Percentiles rank a stretch among this genome's conserved stretches.
phyloP scores from a whole-genome alignment of 2,113 vertebrate species.

The Colinus virginianus region DNA sequence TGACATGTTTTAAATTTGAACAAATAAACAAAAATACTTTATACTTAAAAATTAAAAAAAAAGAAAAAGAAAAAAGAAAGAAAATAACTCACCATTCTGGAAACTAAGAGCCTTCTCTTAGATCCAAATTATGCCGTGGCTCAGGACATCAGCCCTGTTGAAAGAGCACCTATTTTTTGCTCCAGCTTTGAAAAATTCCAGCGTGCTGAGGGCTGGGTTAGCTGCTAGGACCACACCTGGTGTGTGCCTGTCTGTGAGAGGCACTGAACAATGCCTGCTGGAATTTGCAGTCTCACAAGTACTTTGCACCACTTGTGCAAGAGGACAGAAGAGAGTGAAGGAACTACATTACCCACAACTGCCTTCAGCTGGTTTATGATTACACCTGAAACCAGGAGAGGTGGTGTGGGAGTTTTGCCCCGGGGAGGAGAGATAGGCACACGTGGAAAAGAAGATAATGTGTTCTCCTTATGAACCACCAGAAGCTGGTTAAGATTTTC shows the following conservation, averaged over 20 bases:
- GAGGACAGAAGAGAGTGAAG: not conserved
- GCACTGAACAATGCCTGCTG: constrained; percentile 46
- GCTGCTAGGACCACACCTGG: constrained; percentile 36
- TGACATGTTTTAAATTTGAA: not conserved
- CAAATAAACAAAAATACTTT: not conserved
- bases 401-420: constrained; percentile 66
- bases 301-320: not conserved
- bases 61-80: not conserved
- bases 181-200: not conserved
- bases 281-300: constrained; percentile 63
- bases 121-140: not conserved
- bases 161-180: not conserved
- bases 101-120: constrained; percentile 14
- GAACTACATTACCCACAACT: constrained; percentile 79
- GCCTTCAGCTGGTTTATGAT: not conserved
- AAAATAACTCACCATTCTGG: constrained; percentile 70
- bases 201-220: not conserved
- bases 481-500: not conserved
- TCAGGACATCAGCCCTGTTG: constrained; percentile 20
- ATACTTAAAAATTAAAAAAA: not conserved
- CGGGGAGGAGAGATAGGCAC: not conserved
- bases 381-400: constrained; percentile 74
- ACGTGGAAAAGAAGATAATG: not conserved
- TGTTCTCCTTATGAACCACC: not conserved
- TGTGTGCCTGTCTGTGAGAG: not conserved